phyloP scores from a whole-genome alignment of 1,140 invertebrate genomes.

The Cylas formicarius region DNA sequence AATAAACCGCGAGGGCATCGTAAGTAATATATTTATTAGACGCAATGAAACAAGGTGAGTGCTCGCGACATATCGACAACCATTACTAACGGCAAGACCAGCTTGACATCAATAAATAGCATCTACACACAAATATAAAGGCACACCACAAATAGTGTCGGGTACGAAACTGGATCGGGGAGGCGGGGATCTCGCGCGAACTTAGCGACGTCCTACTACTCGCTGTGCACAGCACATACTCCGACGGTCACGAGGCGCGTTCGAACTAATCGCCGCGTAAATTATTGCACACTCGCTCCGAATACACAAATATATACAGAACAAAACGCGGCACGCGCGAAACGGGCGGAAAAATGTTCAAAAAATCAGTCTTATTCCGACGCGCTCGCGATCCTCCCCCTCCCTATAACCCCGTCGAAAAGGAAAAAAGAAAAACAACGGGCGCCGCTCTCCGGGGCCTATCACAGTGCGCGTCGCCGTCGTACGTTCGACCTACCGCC shows the following conservation, averaged over 20 bases:
- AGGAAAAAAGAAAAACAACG: no score
- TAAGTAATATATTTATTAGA: no score
- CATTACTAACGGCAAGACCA: conserved; percentile 37
- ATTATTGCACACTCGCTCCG: conserved; percentile 9
- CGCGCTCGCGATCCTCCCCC: neutral
- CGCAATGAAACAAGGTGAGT: no score
- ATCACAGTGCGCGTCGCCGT: no score
- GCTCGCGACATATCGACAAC: no score
- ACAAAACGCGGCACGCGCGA: no score
- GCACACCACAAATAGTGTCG: conserved; percentile 18
- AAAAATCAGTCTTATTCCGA: conserved; percentile 7
- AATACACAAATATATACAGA: conserved; percentile 11
- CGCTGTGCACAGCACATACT: conserved; percentile 33
- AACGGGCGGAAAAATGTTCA: no score
- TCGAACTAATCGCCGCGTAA: conserved; percentile 11
- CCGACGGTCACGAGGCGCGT: neutral
- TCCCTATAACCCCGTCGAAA: neutral
- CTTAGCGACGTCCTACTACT: neutral
- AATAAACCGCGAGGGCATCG: no score
- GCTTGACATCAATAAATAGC: conserved; percentile 37
- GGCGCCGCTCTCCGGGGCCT: no score
- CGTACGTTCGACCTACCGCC: no score
- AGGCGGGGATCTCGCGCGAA: neutral
- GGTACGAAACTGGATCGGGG: neutral
- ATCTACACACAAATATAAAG: conserved; percentile 23